Evolutionary conservation across 2,888 invertebrate genomes (phyloP), one percentile per base, ranked within the genome.

Genomic region (Metalampra italica): DNA sequence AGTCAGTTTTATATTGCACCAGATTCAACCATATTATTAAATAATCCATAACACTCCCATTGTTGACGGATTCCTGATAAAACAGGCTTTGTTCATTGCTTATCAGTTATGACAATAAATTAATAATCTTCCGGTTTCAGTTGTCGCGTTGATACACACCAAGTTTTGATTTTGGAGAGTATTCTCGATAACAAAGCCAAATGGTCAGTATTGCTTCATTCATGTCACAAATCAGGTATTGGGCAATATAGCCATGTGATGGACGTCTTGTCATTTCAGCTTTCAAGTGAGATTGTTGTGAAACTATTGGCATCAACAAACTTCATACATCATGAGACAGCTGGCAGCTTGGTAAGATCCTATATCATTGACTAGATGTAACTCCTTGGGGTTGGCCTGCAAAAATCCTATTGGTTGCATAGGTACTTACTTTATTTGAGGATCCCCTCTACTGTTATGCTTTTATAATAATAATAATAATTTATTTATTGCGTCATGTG

Each of bases 291-390:
- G 43, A 57, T 49, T 49, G 55, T 59, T 52, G 49, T 59, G 36
- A 57, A 56, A 56, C 51, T 56, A 53, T 60, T 67, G 56, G 59
- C 57, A 49, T 54, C 59, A 43, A 57, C 62, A 50, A 59, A 64
- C 49, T 61, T 56, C 47, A 63, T 50, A 59, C 62, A 71, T 50
- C 60, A 88, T 89, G 89, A 88, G 80, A 73, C 83, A 88, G 51
- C 66, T 90, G 53, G 87, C 90, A 58, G 90, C 90, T 68, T 90
- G 90, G 90, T 89, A 68, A 80, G 81, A n/a, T n/a, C n/a, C n/a
- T n/a, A n/a, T n/a, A n/a, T n/a, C n/a, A n/a, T n/a, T n/a, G n/a
- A n/a, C n/a, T n/a, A n/a, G n/a, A n/a, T n/a, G n/a, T n/a, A n/a
- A n/a, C n/a, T n/a, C n/a, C n/a, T n/a, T n/a, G n/a, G n/a, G n/a